phyloP scores from a whole-genome alignment of 2,797 vertebrate species.

The Phrynocephalus vlangalii region DNA sequence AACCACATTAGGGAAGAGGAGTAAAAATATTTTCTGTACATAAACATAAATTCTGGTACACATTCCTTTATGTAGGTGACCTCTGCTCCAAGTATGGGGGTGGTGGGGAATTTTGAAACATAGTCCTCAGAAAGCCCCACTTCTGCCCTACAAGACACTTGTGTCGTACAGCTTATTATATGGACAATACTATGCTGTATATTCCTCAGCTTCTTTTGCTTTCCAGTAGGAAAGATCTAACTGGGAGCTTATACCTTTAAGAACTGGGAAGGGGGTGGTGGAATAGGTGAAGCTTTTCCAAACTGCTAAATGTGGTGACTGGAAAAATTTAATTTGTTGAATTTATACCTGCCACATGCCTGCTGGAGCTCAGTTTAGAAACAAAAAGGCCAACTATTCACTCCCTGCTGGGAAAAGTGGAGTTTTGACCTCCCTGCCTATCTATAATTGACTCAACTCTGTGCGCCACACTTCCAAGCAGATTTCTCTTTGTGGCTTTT shows the following conservation, averaged over 20 bases:
- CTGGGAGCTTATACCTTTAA: background rate
- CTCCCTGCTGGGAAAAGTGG: conserved; percentile 12
- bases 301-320: background rate
- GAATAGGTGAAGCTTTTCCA: background rate
- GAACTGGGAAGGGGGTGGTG: background rate
- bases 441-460: conserved; percentile 1
- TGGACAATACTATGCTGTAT: background rate
- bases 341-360: background rate
- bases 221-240: background rate
- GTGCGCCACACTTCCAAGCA: background rate
- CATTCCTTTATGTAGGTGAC: too few species aligned
- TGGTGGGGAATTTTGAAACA: too few species aligned
- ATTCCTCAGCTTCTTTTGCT: background rate
- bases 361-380: background rate
- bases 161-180: background rate
- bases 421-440: conserved; percentile 9
- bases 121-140: too few species aligned
- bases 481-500: background rate
- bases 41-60: background rate
- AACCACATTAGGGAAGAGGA: background rate
- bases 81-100: too few species aligned
- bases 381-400: background rate
- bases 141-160: too few species aligned
- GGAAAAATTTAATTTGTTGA: background rate
- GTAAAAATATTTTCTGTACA: background rate